Evolutionary conservation across 2,113 vertebrate species (phyloP).

Genomic region (Rissa tridactyla): DNA sequence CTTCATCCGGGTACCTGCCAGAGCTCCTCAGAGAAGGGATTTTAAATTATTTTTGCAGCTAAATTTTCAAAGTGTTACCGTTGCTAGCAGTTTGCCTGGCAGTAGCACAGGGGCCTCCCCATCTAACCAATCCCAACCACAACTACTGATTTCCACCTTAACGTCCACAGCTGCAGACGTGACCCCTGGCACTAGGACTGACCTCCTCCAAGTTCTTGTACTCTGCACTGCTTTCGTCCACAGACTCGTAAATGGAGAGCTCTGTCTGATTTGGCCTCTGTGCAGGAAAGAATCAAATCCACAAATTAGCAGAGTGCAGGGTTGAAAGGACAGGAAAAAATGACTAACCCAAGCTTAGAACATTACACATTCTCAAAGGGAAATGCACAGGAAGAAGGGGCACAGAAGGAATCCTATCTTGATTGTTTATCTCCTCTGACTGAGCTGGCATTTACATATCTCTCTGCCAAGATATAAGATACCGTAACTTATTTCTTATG

Average conservation of each 20-base stretch:
- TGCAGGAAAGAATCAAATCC: not conserved
- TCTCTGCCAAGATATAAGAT: not conserved
- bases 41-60: not conserved
- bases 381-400: not conserved
- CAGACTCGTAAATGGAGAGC: constrained; percentile 66
- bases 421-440: not conserved
- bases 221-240: constrained; percentile 63
- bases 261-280: constrained; percentile 62
- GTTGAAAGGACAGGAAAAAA: not conserved
- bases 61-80: not conserved
- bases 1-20: not conserved
- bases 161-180: not conserved
- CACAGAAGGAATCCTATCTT: not conserved
- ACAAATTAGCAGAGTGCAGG: not conserved
- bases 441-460: not conserved
- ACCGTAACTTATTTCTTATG: not conserved
- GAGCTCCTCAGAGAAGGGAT: not conserved
- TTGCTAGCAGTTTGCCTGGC: not conserved
- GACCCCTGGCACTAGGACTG: not conserved
- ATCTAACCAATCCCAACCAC: not conserved
- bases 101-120: not conserved
- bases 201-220: constrained; percentile 82
- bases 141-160: not conserved
- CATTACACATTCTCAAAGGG: fast-evolving
- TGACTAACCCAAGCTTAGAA: not conserved